Base-by-base conservation (phyloP, 1,140 invertebrate genomes). In the Lepeophtheirus salmonis region DNA sequence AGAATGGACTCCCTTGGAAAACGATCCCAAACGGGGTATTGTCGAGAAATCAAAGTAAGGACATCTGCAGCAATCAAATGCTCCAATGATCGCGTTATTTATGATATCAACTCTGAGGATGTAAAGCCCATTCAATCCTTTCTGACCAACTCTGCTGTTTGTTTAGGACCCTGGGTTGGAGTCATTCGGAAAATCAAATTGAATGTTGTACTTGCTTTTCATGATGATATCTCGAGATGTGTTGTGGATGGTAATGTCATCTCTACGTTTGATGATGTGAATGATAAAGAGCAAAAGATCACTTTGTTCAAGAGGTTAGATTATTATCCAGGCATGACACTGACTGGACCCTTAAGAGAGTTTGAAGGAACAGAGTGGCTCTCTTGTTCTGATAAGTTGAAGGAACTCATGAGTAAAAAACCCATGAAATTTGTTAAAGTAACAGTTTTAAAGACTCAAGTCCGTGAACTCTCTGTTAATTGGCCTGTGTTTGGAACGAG, bases 1-100 rank as follows among this genome's bases (percentile, higher is more conserved):
- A 77, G 85, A 21, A 78, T 90, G 64, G 81, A 86, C 50, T 81
- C 84, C 66, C n/a, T n/a, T n/a, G 87, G 86, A 30, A 83, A 87
- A 70, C 85, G 90, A 66, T 89, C 85, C 0, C 89, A 91, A 68
- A 74, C 85, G 61, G 90, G 89, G 41, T 92, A 90, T 72, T 90
- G 89, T 66, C 76, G 85, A 50, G 81, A 86, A 66, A 83, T 89
- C 18, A 79, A 83, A 62, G 80, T 91, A 63, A 79, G 76, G 20
- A 84, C 86, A 55, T 84, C 83, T 66, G 79, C 92, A n/a, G 85
- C 89, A 69, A 77, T 89, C 57, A 78, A 89, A 22, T 87, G 87
- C 54, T 86, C 83, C 3, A 86, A 89, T 70, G 82, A 86, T 71
- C 49, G 48, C 18, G 65, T 66, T 3, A 79, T 94, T 51, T 81